A percentile compares a stretch with the other conserved stretches of the same genome.
Evolutionary conservation across 2,797 vertebrate species (phyloP).

Genomic region (Taeniopygia guttata): DNA sequence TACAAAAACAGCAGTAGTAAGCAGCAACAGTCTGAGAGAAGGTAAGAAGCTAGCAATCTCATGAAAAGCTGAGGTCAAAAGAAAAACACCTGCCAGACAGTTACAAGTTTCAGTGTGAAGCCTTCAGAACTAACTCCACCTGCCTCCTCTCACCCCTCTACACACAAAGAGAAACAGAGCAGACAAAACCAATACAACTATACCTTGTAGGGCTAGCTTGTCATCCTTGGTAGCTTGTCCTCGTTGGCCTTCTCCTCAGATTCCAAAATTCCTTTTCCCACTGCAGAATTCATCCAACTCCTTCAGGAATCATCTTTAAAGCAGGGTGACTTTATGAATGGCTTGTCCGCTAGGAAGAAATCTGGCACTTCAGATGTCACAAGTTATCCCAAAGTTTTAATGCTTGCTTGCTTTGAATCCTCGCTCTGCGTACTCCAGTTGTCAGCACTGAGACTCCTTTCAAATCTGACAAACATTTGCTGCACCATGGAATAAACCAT

Average conservation of each 20-base stretch:
- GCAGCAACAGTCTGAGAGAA: neutral
- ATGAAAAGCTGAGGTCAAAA: neutral
- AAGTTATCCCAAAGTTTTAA: neutral
- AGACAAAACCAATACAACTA: neutral
- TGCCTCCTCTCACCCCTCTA: neutral
- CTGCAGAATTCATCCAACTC: neutral
- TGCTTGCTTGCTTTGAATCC: neutral
- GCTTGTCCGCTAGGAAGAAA: neutral
- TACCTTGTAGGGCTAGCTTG: conserved; percentile 12
- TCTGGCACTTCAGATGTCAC: neutral
- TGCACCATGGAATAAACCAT: neutral
- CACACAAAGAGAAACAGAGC: neutral
- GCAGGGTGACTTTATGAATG: neutral
- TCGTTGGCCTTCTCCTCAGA: neutral
- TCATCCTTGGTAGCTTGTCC: neutral
- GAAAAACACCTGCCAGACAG: neutral
- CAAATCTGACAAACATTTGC: neutral
- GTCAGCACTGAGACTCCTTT: neutral
- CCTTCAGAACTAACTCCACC: neutral
- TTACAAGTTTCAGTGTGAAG: neutral
- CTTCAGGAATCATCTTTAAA: neutral
- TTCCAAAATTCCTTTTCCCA: neutral
- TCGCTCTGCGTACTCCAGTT: accelerated
- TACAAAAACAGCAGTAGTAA: neutral
- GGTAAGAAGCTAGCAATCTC: neutral